Evolutionary conservation across 2,113 vertebrate species (phyloP), one percentile per base, ranked within the genome.

Genomic region (Osmerus eperlanus): DNA sequence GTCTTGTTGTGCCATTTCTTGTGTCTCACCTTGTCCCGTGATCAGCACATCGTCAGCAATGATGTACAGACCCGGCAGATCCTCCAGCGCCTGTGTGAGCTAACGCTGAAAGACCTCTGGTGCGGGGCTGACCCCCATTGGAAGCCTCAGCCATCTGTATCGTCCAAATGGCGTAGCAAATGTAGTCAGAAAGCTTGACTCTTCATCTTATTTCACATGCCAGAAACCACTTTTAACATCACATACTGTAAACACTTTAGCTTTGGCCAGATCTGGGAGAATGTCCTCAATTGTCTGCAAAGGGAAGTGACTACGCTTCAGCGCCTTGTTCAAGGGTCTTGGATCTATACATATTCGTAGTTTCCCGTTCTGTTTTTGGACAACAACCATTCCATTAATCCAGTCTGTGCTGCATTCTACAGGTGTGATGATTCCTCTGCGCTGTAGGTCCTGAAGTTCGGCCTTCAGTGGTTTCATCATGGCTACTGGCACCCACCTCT

Each of bases 251-350:
- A 74, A 74, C 11, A 77, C 59, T 63, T 72, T 69, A 14, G 68
- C 65, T 64, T 76, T 73, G 13, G 51, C 53, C 15, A 80, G 13
- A 36, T 80, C 79, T 3, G 66, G 71, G 2, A 82, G 19, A 0
- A 78, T 76, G 63, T 82, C 68, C 4, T 84, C 70, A 4, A 59
- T 80, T 3, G 75, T 80, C 11, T 51, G 69, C 5, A 82, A 47
- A 18, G 19, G 73, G 21, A 73, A 83, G 18, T 54, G 66, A 23
- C 59, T 82, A 19, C 65, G 3, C 54, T 82, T 75, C 13, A 80
- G 23, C 16, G 71, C 21, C 21, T 52, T 78, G 65, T 82, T 80
- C 19, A 83, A 29, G 8, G 70, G 68, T 71, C 19, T 69, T 5
- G 64, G 67, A 36, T 83, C 76, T 23, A 36, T 81, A 47, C 74